Conservation (phyloP, 2,888 invertebrate genomes). For the Apamea crenata region DNA sequence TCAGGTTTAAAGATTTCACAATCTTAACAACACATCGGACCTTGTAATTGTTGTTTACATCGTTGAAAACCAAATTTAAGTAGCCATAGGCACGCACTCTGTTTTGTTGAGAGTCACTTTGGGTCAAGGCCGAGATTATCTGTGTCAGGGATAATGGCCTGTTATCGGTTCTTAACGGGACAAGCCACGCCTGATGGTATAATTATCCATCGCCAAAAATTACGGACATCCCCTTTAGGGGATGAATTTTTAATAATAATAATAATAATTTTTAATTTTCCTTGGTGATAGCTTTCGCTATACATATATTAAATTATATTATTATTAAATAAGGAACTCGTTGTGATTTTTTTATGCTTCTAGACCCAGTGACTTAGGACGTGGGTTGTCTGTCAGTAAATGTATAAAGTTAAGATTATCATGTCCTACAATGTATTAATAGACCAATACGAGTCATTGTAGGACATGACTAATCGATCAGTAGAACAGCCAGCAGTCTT, state of each 20-base stretch:
- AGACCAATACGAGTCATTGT: no score
- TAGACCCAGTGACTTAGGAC: neutral
- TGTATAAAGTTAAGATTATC: neutral
- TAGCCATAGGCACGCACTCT: constrained; percentile 1
- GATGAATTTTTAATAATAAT: no score
- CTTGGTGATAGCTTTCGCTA: neutral
- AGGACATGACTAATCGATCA: no score
- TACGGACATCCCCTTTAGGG: no score
- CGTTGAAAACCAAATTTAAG: neutral
- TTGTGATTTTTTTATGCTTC: neutral
- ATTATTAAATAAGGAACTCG: neutral
- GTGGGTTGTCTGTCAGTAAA: neutral
- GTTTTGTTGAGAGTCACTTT: neutral
- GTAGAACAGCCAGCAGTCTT: neutral
- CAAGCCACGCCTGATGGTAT: neutral
- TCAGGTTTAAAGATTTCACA: neutral
- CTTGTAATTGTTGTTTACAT: neutral
- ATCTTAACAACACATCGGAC: neutral
- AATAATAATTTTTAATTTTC: no score
- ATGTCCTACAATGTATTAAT: neutral
- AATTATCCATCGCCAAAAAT: neutral
- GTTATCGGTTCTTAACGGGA: neutral
- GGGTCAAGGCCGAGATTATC: neutral
- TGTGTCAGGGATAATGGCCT: neutral
- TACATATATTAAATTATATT: no score